These are phyloP conservation scores for Drosophila bocki DNA, from an alignment of 1,140 invertebrate genomes.

Conservation along the genomic window DNA sequence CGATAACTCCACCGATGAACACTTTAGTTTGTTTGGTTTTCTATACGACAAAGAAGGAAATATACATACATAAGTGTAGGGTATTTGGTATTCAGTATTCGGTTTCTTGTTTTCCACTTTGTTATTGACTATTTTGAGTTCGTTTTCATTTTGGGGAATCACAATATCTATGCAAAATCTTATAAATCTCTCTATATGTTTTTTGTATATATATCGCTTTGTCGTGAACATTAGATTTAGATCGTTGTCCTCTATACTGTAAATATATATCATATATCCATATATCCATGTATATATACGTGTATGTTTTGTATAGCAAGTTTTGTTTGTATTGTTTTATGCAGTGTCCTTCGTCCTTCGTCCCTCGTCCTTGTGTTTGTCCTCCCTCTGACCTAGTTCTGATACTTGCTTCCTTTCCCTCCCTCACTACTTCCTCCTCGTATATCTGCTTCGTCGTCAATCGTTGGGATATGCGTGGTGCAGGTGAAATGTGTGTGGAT, in stretches of 20 bases:
- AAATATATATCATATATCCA: conserved; percentile 68
- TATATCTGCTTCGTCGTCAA: conserved; percentile 35
- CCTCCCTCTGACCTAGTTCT: conserved; percentile 24
- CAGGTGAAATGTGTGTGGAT: conserved; percentile 66
- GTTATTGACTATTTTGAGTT: conserved; percentile 61
- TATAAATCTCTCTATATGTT: conserved; percentile 62
- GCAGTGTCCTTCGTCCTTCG: conserved; percentile 24
- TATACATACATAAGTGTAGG: conserved; percentile 24
- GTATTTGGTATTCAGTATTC: not conserved
- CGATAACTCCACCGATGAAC: conserved; percentile 40
- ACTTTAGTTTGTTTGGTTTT: conserved; percentile 33
- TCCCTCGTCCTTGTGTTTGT: conserved; percentile 7
- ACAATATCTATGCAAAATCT: conserved; percentile 79
- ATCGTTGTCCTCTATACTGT: conserved; percentile 74
- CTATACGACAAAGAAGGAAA: conserved; percentile 43
- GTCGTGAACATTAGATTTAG: conserved; percentile 60
- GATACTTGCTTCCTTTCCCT: conserved; percentile 1
- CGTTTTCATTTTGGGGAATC: conserved; percentile 55
- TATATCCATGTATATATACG: conserved; percentile 36
- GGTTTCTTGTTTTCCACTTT: conserved; percentile 8
- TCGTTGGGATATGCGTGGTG: conserved; percentile 83
- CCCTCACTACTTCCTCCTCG: conserved; percentile 8
- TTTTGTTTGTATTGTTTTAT: conserved; percentile 40
- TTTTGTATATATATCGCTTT: conserved; percentile 60
- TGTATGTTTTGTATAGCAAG: conserved; percentile 40